These are phyloP conservation scores for Campoplex capitator DNA, from an alignment of 2,888 invertebrate species.

Conservation along the genomic window DNA sequence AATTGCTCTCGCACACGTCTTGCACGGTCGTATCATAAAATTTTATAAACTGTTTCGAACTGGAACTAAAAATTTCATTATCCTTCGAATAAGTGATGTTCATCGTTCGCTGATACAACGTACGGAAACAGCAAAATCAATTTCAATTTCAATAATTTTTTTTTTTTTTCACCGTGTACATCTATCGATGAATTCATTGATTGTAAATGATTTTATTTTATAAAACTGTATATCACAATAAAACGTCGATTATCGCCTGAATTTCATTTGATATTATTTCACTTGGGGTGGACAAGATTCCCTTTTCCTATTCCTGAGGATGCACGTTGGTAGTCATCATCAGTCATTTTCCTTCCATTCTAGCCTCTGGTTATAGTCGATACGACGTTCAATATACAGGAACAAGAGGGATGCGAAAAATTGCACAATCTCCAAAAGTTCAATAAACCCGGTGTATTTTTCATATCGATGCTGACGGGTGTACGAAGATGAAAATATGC, in stretches of 20 bases:
- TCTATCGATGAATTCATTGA: not conserved
- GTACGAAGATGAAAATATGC: slow-evolving; percentile 4
- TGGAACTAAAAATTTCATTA: not conserved
- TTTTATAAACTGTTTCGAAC: not conserved
- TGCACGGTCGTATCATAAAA: not conserved
- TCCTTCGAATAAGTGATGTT: not conserved
- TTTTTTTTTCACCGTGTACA: not conserved
- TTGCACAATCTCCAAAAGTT: slow-evolving; percentile 38
- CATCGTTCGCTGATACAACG: not conserved
- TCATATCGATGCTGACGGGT: slow-evolving; percentile 46
- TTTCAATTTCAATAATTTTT: not conserved
- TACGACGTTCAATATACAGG: not conserved
- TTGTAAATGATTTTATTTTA: not conserved
- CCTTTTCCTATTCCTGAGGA: not conserved
- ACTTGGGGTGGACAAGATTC: not conserved
- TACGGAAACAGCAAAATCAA: too few relatives aligned
- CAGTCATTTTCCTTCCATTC: not conserved
- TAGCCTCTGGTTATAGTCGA: not conserved
- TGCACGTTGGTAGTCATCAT: not conserved
- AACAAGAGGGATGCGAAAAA: not conserved
- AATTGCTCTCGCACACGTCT: not conserved
- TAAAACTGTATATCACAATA: not conserved
- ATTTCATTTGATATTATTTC: not conserved
- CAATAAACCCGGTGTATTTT: slow-evolving; percentile 46
- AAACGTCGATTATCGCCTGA: not conserved